Evolutionary conservation across 2,888 invertebrate species (phyloP).

Genomic region (Phorcus lineatus): DNA sequence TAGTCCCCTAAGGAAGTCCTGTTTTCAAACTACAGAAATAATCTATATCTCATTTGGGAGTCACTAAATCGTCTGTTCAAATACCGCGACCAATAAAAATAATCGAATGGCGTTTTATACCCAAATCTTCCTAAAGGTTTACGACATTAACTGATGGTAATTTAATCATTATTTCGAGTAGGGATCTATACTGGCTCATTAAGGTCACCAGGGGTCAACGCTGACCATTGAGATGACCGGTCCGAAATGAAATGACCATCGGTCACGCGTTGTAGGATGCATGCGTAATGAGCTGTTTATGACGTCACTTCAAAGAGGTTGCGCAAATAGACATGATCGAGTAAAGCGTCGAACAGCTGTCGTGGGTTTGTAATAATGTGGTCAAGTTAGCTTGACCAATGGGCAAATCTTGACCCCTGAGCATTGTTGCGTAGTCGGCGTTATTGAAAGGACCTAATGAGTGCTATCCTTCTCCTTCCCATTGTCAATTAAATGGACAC

Average conservation of each 20-base stretch:
- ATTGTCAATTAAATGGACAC: not conserved
- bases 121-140: too few relatives aligned
- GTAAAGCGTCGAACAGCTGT: slow-evolving; percentile 3
- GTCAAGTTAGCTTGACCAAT: not conserved
- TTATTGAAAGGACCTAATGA: not conserved
- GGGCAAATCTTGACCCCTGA: not conserved
- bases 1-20: too few relatives aligned
- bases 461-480: not conserved
- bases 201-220: not conserved
- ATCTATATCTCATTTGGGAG: too few relatives aligned
- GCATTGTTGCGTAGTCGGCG: not conserved
- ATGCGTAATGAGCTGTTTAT: not conserved
- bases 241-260: not conserved
- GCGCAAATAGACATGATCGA: not conserved
- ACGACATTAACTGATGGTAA: too few relatives aligned
- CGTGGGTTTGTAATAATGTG: not conserved
- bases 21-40: too few relatives aligned
- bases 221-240: not conserved
- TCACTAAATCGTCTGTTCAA: too few relatives aligned
- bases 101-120: too few relatives aligned
- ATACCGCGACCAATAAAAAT: too few relatives aligned
- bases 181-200: too few relatives aligned
- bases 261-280: not conserved
- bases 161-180: not conserved
- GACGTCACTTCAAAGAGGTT: not conserved